Percentiles rank a stretch among this genome's conserved stretches.
Evolutionary conservation across 2,888 invertebrate genomes (phyloP).

Genomic region (Ectemnius lituratus): DNA sequence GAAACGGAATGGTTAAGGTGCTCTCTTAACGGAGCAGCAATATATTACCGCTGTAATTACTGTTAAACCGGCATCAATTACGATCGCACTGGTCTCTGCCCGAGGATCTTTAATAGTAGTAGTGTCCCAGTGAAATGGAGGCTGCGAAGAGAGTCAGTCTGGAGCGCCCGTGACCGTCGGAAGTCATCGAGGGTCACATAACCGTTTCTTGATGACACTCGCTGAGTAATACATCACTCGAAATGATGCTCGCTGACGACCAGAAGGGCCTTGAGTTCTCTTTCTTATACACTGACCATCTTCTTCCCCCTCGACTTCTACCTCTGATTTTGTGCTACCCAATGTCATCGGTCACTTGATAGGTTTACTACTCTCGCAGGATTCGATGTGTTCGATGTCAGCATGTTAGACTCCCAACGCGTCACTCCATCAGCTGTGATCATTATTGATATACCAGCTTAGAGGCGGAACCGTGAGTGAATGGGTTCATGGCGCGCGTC

Average conservation of each 20-base stretch:
- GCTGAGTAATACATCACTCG: slow-evolving; percentile 41
- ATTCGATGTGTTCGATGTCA: no score
- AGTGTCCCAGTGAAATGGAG: slow-evolving; percentile 30
- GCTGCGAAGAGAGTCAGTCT: slow-evolving; percentile 8
- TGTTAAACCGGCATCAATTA: slow-evolving; percentile 55
- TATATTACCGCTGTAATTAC: slow-evolving; percentile 49
- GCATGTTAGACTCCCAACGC: no score
- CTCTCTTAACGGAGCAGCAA: slow-evolving; percentile 26
- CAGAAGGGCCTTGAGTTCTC: slow-evolving; percentile 19
- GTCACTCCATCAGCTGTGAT: no score
- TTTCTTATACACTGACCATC: neutral
- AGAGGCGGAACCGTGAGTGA: no score
- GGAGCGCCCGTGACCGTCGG: slow-evolving; percentile 41
- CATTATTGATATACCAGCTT: no score
- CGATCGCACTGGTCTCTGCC: slow-evolving; percentile 39
- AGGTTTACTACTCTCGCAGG: no score
- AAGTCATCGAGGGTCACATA: slow-evolving; percentile 51
- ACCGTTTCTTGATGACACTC: slow-evolving; percentile 55
- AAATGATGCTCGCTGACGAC: slow-evolving; percentile 35
- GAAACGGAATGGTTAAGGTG: slow-evolving; percentile 36
- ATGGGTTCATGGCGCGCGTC: neutral
- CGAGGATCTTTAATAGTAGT: slow-evolving; percentile 13
- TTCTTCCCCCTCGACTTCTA: slow-evolving; percentile 8
- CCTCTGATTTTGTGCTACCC: slow-evolving; percentile 1
- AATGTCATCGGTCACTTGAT: no score